Evolutionary conservation across 2,113 vertebrate species (phyloP), one percentile per base, ranked within the genome.

Genomic region (Narcine bancroftii): DNA sequence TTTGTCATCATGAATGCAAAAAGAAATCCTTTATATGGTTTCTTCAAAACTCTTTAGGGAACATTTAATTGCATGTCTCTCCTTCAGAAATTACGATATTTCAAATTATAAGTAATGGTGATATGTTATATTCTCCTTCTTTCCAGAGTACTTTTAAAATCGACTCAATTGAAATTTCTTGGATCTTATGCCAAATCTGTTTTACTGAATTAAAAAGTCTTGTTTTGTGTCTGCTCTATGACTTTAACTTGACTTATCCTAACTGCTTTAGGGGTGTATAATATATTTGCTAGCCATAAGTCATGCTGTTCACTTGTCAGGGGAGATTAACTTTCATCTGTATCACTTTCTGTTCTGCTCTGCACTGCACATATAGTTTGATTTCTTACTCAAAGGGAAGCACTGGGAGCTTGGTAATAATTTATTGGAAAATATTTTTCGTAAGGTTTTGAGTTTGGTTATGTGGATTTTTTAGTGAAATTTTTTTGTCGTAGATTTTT

Each of bases 301-400:
- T 87, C 53, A 63, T 87, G 33, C 53, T 87, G 81, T 87, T 87
- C 53, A 87, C 33, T 60, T 87, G 53, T 87, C 81, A 87, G 19
- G 33, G n/a, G 56, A 60, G 81, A 87, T 87, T 87, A 87, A 87
- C 81, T 87, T 56, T 87, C 53, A 60, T 87, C 53, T 63, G n/a
- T 87, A 56, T 63, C 17, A 21, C 53, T n/a, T 79, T 47, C 42
- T 85, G 15, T 7, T 36, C 36, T 39, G 15, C 53, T 87, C 50
- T 60, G 53, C 33, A 60, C 53, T 36, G 81, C 19, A 60, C 53
- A 85, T 56, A 56, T 5, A 85, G 33, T 33, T 85, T 85, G 33
- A 53, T 85, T n/a, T 2, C 29, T 56, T 33, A n/a, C 29, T 13
- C 29, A 85, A 3, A 5, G 45, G 47, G 47, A 29, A 50, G 19